Evolutionary conservation across 2,888 invertebrate species (phyloP), one percentile per base, ranked within the genome.

Genomic region (Frankliniella fusca): DNA sequence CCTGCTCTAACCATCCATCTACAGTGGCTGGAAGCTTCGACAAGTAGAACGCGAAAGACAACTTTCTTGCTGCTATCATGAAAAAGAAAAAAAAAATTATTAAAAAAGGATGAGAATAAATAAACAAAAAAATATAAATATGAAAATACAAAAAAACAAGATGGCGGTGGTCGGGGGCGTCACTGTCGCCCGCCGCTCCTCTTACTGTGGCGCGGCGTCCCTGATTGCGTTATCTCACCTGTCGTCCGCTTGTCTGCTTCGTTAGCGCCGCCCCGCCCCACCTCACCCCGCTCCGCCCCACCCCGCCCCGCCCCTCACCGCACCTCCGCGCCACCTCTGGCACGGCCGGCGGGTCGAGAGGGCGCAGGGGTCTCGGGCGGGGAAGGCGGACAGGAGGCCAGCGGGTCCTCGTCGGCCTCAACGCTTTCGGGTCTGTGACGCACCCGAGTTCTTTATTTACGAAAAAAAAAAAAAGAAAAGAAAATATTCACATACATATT

Each of bases 161-260:
- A 54, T 54, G 54, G 54, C 12, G 18, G 54, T 20, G 18, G 54
- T 15, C 54, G 54, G 15, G 54, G 54, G 54, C 20, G 38, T 38
- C 38, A 76, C 70, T 11, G 70, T 27, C 54, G 54, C 20, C 38
- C 15, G 54, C 54, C 12, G 54, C 54, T n/a, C 27, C 23, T 23
- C 70, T 1, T 23, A 23, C 23, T 11, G 2, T 8, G 70, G 70
- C 70, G 8, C 70, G 70, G 70, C 70, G 9, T 27, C 27, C 70
- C 70, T 76, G 70, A 76, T 76, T 76, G 70, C 70, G 70, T 76
- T 76, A 76, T 76, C 70, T 76, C 70, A 76, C 70, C 70, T 76
- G 70, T 76, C 70, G 70, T 12, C 70, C 70, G 70, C 70, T 76
- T 76, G 70, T 76, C 70, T 76, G 70, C 70, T 76, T 76, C 70